Conservation (phyloP, 2,113 vertebrate species). For the Butorides virescens region DNA sequence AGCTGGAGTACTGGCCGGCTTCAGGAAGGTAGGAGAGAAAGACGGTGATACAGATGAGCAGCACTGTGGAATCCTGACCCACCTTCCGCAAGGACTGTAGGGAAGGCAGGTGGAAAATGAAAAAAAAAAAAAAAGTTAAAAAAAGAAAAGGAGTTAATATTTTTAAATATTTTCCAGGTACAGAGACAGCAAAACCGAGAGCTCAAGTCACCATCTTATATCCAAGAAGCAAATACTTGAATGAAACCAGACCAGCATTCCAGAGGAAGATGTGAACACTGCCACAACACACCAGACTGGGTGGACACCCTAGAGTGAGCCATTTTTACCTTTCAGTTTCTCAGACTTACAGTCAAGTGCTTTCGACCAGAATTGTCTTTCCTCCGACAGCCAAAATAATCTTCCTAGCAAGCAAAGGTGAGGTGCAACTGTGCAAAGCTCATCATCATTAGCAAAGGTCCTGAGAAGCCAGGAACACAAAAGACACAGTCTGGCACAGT, state of each 20-base stretch:
- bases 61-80: conserved; percentile 91
- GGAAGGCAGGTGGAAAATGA: not conserved
- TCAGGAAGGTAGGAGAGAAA: conserved; percentile 93
- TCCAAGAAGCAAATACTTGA: not conserved
- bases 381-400: not conserved
- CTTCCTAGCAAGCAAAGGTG: not conserved
- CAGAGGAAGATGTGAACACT: not conserved
- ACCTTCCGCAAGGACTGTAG: conserved; percentile 88
- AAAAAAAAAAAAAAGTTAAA: not conserved
- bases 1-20: conserved; percentile 93
- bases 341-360: not conserved
- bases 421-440: not conserved
- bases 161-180: not conserved
- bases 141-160: not conserved
- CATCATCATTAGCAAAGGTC: not conserved
- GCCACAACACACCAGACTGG: not conserved
- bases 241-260: not conserved
- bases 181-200: not conserved
- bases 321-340: not conserved
- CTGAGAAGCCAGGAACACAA: not conserved
- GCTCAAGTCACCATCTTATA: not conserved
- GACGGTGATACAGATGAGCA: conserved; percentile 93
- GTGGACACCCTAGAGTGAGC: not conserved
- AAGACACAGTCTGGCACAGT: not conserved
- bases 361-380: not conserved